Conservation (phyloP, 2,797 vertebrate genomes). For the Craterocephalus amniculus region DNA sequence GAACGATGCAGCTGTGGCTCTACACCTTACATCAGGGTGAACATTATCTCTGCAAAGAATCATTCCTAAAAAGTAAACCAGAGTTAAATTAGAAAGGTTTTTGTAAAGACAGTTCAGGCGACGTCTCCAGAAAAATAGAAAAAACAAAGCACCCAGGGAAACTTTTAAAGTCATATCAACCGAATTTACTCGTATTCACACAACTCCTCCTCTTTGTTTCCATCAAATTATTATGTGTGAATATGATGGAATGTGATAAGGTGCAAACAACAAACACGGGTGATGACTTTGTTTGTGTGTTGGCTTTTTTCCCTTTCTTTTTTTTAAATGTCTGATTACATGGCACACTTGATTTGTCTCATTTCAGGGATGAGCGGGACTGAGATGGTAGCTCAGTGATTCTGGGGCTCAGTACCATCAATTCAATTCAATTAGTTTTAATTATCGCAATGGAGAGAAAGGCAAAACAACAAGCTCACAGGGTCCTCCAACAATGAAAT, state of each 20-base stretch:
- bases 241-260: slow-evolving; percentile 61
- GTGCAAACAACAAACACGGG: slow-evolving; percentile 58
- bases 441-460: slow-evolving; percentile 74
- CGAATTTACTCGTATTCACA: slow-evolving; percentile 36
- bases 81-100: too few relatives aligned
- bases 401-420: slow-evolving; percentile 62
- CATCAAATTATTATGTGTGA: slow-evolving; percentile 50
- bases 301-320: slow-evolving; percentile 53
- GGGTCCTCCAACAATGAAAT: slow-evolving; percentile 73
- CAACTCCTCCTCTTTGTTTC: slow-evolving; percentile 21
- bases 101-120: too few relatives aligned
- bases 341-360: slow-evolving; percentile 76
- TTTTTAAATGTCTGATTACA: slow-evolving; percentile 72
- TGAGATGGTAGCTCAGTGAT: slow-evolving; percentile 58
- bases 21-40: too few relatives aligned
- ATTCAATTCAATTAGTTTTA: slow-evolving; percentile 81
- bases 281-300: slow-evolving; percentile 51
- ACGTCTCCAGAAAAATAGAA: too few relatives aligned
- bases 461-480: slow-evolving; percentile 62
- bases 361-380: slow-evolving; percentile 79
- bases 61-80: too few relatives aligned
- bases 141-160: not conserved
- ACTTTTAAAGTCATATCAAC: slow-evolving; percentile 27
- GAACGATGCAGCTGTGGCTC: too few relatives aligned
- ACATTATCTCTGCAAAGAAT: too few relatives aligned